phyloP scores from a whole-genome alignment of 2,888 invertebrate genomes.

The Phania funesta region DNA sequence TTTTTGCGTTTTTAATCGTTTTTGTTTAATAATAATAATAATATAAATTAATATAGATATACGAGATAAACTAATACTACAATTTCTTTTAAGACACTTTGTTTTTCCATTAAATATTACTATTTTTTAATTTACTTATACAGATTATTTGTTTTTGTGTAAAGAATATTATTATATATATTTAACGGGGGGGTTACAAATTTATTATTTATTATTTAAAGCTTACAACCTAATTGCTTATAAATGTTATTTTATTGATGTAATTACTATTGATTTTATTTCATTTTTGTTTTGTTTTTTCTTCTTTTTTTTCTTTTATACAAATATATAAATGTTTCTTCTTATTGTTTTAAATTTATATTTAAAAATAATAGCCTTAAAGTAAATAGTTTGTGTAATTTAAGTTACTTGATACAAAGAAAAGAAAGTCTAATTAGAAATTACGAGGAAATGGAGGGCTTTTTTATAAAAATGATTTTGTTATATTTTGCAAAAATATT shows the following conservation, averaged over 20 bases:
- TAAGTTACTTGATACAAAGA: conserved; percentile 61
- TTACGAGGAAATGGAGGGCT: conserved; percentile 67
- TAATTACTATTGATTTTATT: conserved; percentile 40
- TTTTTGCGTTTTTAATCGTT: conserved; percentile 63
- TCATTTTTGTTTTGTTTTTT: conserved; percentile 15
- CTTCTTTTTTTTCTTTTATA: conserved; percentile 14
- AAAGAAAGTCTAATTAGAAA: conserved; percentile 42
- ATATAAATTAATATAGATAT: conserved; percentile 68
- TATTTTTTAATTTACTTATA: conserved; percentile 66
- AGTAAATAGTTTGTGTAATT: conserved; percentile 50
- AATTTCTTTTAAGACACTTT: conserved; percentile 78
- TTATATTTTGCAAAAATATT: conserved; percentile 62
- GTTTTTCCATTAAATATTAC: conserved; percentile 72
- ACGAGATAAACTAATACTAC: conserved; percentile 75
- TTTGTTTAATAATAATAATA: conserved; percentile 66
- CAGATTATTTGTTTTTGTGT: conserved; percentile 66
- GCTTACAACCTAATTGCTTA: conserved; percentile 66
- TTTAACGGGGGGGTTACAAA: conserved; percentile 33
- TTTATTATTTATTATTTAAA: conserved; percentile 41
- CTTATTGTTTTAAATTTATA: conserved; percentile 42
- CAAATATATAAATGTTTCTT: conserved; percentile 48
- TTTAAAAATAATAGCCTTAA: conserved; percentile 61
- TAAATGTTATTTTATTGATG: conserved; percentile 44
- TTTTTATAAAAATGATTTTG: conserved; percentile 37
- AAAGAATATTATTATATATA: conserved; percentile 50